These are phyloP conservation scores for Acanthurus leucopareius DNA, from an alignment of 2,797 vertebrate species.

Conservation along the genomic window DNA sequence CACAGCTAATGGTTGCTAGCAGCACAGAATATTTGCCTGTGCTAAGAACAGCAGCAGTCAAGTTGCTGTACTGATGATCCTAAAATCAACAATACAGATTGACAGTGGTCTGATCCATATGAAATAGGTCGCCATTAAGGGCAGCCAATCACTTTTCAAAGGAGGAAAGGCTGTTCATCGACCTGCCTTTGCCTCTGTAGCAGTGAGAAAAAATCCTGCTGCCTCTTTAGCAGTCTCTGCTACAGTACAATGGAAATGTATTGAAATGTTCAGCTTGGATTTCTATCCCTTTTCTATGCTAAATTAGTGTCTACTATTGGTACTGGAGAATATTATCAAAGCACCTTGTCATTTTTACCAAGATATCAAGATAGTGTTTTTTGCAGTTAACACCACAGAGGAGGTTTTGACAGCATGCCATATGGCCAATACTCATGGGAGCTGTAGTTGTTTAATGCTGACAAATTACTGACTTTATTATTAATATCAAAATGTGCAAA, in stretches of 20 bases:
- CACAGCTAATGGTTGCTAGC: conserved; percentile 42
- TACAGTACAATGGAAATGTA: neutral
- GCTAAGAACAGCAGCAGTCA: conserved; percentile 33
- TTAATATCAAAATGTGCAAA: conserved; percentile 21
- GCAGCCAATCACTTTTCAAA: conserved; percentile 25
- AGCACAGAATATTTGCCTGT: conserved; percentile 31
- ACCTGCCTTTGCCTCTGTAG: neutral
- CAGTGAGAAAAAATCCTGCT: neutral
- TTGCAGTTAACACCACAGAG: conserved; percentile 5
- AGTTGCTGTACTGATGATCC: conserved; percentile 26
- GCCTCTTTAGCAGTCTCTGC: conserved; percentile 10
- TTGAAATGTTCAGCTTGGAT: neutral
- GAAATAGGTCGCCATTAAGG: conserved; percentile 18
- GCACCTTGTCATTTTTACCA: conserved; percentile 1
- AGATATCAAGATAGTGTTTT: conserved; percentile 9
- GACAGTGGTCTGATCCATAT: conserved; percentile 36
- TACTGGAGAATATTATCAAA: neutral
- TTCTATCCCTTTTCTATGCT: neutral
- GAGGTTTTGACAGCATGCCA: conserved; percentile 13
- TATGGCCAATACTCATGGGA: conserved; percentile 15
- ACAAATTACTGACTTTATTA: conserved; percentile 15
- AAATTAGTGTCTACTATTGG: neutral
- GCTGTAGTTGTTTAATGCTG: conserved; percentile 15
- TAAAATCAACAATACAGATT: conserved; percentile 45
- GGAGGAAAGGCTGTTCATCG: neutral